phyloP scores from a whole-genome alignment of 1,140 invertebrate genomes.

The Lepidostoma basale region DNA sequence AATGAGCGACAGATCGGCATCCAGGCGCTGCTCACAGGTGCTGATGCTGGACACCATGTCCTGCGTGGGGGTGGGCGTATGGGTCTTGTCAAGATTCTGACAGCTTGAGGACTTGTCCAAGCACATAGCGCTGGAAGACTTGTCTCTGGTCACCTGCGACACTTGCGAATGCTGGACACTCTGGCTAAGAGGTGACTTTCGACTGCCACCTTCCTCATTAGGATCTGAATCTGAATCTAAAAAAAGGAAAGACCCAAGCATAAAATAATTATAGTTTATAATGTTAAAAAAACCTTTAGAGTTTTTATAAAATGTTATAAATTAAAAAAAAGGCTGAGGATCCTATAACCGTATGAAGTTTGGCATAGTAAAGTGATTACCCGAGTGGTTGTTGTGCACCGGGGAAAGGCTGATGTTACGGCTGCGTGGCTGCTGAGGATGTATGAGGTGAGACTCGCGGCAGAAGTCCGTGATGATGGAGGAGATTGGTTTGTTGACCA shows the following conservation, averaged over 20 bases:
- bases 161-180: slow-evolving; percentile 57
- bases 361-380: slow-evolving; percentile 15
- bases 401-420: slow-evolving; percentile 60
- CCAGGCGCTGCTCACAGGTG: slow-evolving; percentile 57
- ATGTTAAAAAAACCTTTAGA: slow-evolving; percentile 7
- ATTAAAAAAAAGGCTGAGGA: background rate
- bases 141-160: slow-evolving; percentile 53
- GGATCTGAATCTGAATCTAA: slow-evolving; percentile 57
- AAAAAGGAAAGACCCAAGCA: too few species aligned
- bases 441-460: slow-evolving; percentile 54
- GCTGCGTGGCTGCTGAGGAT: slow-evolving; percentile 50
- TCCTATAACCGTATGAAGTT: background rate
- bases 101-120: slow-evolving; percentile 51
- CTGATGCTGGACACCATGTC: slow-evolving; percentile 62
- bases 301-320: background rate
- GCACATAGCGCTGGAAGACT: slow-evolving; percentile 57
- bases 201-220: slow-evolving; percentile 59
- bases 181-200: slow-evolving; percentile 57
- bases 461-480: slow-evolving; percentile 63
- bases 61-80: slow-evolving; percentile 59
- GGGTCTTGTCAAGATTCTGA: slow-evolving; percentile 50
- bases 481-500: slow-evolving; percentile 65
- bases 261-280: too few species aligned
- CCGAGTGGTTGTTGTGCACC: slow-evolving; percentile 59
- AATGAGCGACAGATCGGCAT: slow-evolving; percentile 51